Base-by-base conservation (phyloP, 1,140 invertebrate species). In the Nasonia giraulti region DNA sequence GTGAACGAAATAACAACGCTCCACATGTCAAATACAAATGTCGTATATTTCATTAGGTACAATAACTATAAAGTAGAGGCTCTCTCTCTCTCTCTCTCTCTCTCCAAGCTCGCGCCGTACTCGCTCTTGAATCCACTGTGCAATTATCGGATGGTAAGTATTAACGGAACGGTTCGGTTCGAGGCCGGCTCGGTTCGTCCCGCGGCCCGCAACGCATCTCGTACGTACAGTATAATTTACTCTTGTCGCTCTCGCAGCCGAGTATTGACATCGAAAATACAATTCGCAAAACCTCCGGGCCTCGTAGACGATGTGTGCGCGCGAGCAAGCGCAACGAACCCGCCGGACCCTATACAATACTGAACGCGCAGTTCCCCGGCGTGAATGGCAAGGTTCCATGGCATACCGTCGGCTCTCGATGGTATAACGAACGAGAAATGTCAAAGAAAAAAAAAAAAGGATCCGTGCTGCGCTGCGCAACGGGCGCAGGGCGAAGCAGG, bases 381-480 rank as follows among this genome's bases (percentile, higher is more conserved):
- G 85, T 80, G 86, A 85, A 92, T 92, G 92, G 92, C 92, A 92
- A 92, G 92, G 88, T 89, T 89, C 88, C 81, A 91, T 91, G 90
- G 90, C 90, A 88, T 90, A 90, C 89, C 88, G 89, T 83, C 83
- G 87, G 85, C 89, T 89, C 87, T 89, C 89, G 7, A 31, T 76
- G 75, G 33, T 77, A 83, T 68, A 87, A 89, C 89, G 86, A 88
- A 86, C 86, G 83, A 78, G 31, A 68, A 62, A 75, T 62, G 71
- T 33, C 82, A 84, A 86, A 84, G 87, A 86, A 87, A 86, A 84
- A 88, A 27, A 27, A 27, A 86, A 84, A 88, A 86, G 87, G 87
- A 87, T 86, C 68, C 86, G 83, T 69, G 83, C 50, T 85, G 79
- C 87, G 50, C 77, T 83, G 85, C 86, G 87, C 79, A 85, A 87